Base-by-base conservation (phyloP, 2,797 vertebrate species). In the Esox lucius region DNA sequence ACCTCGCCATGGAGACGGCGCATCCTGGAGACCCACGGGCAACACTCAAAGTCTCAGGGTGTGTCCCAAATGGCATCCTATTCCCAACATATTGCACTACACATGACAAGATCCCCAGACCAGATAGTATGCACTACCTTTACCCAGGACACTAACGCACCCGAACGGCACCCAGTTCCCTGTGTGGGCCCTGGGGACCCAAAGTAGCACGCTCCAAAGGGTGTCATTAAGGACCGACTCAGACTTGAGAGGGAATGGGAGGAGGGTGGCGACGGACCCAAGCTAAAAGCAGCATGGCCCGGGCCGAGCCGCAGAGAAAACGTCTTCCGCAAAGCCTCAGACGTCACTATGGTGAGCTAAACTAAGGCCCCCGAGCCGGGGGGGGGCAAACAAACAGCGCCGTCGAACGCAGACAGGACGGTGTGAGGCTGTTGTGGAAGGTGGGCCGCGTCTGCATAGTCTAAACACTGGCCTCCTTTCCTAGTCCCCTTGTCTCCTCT, bases 351-450 rank as follows among this genome's bases (percentile, higher is more conserved):
- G 51, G 16, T 19, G 17, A 84, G 89, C 87, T 84, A 88, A 76
- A 84, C 64, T 15, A 82, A 88, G 88, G 89, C 88, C 7, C 35
- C 35, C 7, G 35, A 87, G 87, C 83, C 88, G n/a, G n/a, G n/a
- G 78, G 82, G 88, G 88, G 78, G 84, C 89, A 92, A 90, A 92
- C 87, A 90, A 91, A 90, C 88, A 87, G 46, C 5, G 24, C 78
- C 86, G 83, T 86, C 86, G 85, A 81, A 86, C 81, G 82, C 86
- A 83, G 84, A 85, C 83, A 80, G 76, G 77, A n/a, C 64, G 78
- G 75, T 53, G 73, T 70, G 22, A 80, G 76, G 81, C 76, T 78
- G 75, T 6, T 48, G 51, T 53, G 51, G 6, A n/a, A 72, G 56
- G 78, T 73, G 80, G 53, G 5, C 28, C 77, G 81, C 77, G 49